Base-by-base conservation (phyloP, 2,797 vertebrate genomes). In the Garrulus glandarius region DNA sequence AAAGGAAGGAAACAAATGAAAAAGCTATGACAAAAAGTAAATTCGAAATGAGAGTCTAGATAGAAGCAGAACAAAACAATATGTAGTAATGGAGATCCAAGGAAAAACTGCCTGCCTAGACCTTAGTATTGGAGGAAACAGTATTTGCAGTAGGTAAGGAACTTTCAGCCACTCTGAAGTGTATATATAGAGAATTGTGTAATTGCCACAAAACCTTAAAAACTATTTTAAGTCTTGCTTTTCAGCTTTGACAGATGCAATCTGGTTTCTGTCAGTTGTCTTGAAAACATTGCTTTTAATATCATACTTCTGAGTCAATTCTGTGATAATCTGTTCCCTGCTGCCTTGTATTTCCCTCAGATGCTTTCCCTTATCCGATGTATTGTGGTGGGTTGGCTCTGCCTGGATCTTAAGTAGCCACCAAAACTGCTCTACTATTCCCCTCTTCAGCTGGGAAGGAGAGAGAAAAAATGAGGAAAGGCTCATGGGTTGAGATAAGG, bases 191-290 rank as follows among this genome's bases (percentile, higher is more conserved):
- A 75, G 16, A 55, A 49, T 41, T 88, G 16, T 61, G 18, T 57
- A 72, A 85, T 94, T 95, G 59, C 39, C 46, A 56, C 14, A 89
- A 72, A 93, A 76, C 11, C 52, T 68, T 71, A 61, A 84, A 67
- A 52, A 3, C 13, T 53, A 61, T 80, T 91, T 89, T 69, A 11
- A 57, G 59, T 69, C 70, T 95, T 91, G 17, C 49, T 88, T 93
- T 95, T 92, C 74, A 60, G 37, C 61, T 94, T 88, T 96, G 92
- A 94, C 81, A 93, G 59, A 43, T 84, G 59, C 94, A 89, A 95
- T 95, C 84, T 95, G 92, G 70, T 82, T 95, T 64, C 70, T 94
- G 94, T 79, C 93, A 92, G 32, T 61, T 59, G 34, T 82, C 68
- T 92, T 95, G 88, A 89, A 87, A 95, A 79, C 64, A 74, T 57